Evolutionary conservation across 2,888 invertebrate species (phyloP).

Genomic region (Marronus borbonicus): DNA sequence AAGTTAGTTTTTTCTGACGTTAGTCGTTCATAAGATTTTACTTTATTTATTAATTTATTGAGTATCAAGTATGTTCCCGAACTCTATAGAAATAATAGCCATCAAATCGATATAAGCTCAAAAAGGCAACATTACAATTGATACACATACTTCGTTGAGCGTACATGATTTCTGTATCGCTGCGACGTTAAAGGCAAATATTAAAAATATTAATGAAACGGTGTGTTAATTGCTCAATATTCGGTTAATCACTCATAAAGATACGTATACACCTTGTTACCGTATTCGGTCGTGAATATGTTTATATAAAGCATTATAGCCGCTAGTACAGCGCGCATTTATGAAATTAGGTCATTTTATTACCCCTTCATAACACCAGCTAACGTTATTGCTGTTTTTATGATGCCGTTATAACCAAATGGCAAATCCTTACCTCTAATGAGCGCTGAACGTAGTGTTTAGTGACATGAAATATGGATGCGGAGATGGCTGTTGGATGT

Average conservation of each 20-base stretch:
- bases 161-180: no score
- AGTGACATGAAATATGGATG: not conserved
- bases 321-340: constrained; percentile 17
- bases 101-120: no score
- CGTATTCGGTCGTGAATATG: constrained; percentile 16
- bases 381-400: constrained; percentile 37
- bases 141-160: no score
- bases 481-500: not conserved
- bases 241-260: no score
- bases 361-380: constrained; percentile 29
- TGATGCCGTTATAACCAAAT: constrained; percentile 14
- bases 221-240: not conserved
- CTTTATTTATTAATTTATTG: no score
- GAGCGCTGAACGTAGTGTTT: constrained; percentile 22
- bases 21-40: no score
- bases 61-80: no score
- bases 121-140: no score
- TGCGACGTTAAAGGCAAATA: no score
- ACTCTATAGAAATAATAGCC: no score
- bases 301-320: constrained; percentile 18
- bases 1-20: no score
- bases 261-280: not conserved
- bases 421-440: constrained; percentile 37
- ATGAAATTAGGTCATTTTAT: constrained; percentile 37
- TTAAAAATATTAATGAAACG: not conserved